Evolutionary conservation across 2,113 vertebrate genomes (phyloP).

Genomic region (Eptatretus burgeri): DNA sequence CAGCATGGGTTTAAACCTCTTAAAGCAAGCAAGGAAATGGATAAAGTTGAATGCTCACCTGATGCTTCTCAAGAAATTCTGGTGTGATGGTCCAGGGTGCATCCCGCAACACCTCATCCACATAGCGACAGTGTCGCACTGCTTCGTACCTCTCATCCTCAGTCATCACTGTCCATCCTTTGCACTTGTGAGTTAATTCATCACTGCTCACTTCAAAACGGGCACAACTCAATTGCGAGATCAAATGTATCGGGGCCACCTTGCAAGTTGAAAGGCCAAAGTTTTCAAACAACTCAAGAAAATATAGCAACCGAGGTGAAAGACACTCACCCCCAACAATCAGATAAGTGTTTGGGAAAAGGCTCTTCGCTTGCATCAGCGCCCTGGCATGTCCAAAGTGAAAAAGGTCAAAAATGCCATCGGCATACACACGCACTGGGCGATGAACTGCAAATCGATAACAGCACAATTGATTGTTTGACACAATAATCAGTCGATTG

Average conservation of each 20-base stretch:
- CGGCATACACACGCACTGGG: constrained; percentile 74
- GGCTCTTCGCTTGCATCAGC: constrained; percentile 87
- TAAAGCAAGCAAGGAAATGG: too few species aligned
- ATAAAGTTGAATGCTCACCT: constrained; percentile 19
- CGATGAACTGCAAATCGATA: constrained; percentile 27
- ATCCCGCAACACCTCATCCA: constrained; percentile 77
- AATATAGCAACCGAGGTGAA: too few species aligned
- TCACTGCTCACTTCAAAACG: constrained; percentile 56
- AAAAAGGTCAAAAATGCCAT: constrained; percentile 92
- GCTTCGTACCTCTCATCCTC: constrained; percentile 80
- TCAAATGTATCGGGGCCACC: too few species aligned
- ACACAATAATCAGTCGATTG: constrained; percentile 9
- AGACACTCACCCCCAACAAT: constrained; percentile 59
- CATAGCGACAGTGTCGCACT: constrained; percentile 72
- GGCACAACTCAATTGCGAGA: not conserved
- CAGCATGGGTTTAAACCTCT: too few species aligned
- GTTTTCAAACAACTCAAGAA: too few species aligned
- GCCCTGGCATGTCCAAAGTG: constrained; percentile 90
- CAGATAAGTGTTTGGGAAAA: constrained; percentile 91
- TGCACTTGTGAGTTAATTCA: constrained; percentile 75
- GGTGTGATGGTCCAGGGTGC: constrained; percentile 72
- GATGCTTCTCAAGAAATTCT: constrained; percentile 53
- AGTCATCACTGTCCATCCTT: constrained; percentile 96
- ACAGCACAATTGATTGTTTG: constrained; percentile 10
- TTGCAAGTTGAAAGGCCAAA: too few species aligned